phyloP scores from a whole-genome alignment of 2,113 vertebrate species.

The Diadophis punctatus region DNA sequence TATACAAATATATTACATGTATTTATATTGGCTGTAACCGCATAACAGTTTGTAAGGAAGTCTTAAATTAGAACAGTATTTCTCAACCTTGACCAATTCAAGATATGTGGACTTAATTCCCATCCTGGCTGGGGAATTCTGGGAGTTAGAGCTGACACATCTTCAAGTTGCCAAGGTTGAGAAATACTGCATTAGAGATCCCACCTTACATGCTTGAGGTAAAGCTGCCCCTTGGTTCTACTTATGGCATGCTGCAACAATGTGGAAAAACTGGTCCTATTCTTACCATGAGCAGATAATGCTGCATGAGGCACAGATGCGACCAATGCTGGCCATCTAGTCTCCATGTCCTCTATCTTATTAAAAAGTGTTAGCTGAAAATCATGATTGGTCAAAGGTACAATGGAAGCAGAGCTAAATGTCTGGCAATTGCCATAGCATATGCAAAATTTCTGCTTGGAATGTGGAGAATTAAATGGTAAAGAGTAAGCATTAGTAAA shows the following conservation, averaged over 20 bases:
- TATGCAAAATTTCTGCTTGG: background rate
- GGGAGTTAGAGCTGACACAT: background rate
- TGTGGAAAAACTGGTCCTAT: background rate
- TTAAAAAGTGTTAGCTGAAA: background rate
- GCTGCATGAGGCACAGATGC: background rate
- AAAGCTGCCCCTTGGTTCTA: background rate
- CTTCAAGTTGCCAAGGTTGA: background rate
- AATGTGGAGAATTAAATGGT: background rate
- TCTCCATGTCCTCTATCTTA: background rate
- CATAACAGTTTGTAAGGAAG: background rate
- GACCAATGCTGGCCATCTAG: background rate
- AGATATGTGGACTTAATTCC: too few relatives aligned
- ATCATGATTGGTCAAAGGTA: background rate
- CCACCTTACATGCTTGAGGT: background rate
- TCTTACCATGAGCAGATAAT: background rate
- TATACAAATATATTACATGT: background rate
- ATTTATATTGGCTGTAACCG: background rate
- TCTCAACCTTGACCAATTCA: background rate
- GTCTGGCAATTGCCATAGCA: background rate
- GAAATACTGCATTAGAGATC: background rate
- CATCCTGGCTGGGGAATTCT: background rate
- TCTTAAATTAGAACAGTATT: background rate
- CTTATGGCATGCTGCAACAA: background rate
- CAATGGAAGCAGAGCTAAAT: background rate
- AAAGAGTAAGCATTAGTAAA: background rate